A percentile compares a stretch with the other conserved stretches of the same genome.
Conservation (phyloP, 2,888 invertebrate genomes). For the Ypsolopha sequella region DNA sequence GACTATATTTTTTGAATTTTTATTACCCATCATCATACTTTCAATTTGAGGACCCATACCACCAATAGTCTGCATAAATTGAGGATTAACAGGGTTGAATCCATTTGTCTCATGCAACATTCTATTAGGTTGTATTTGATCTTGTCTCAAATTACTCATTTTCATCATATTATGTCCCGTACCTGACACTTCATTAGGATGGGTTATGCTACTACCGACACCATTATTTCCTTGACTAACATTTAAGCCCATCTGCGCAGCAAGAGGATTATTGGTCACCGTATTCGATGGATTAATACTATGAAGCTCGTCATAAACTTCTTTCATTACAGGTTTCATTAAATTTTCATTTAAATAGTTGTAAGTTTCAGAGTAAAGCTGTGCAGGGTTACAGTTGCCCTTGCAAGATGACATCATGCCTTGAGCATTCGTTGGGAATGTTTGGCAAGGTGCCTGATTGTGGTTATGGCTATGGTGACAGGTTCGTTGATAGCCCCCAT, state of each 20-base stretch:
- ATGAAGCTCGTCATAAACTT: constrained; percentile 53
- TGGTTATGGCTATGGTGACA: constrained; percentile 26
- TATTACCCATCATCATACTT: neutral
- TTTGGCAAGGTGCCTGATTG: constrained; percentile 13
- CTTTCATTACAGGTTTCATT: constrained; percentile 51
- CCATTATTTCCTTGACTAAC: constrained; percentile 10
- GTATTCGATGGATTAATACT: constrained; percentile 43
- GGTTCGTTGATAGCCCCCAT: constrained; percentile 26
- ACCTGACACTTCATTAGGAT: neutral
- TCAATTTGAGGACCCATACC: neutral
- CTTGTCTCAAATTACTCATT: neutral
- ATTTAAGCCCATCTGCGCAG: constrained; percentile 30
- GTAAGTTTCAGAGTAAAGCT: constrained; percentile 49
- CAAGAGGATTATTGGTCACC: constrained; percentile 37
- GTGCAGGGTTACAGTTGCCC: constrained; percentile 40
- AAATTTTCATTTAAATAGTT: constrained; percentile 44
- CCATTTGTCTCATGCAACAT: too few relatives aligned
- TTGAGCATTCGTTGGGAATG: neutral
- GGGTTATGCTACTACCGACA: neutral
- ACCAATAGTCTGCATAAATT: too few relatives aligned
- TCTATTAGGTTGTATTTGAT: neutral
- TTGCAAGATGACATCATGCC: constrained; percentile 18
- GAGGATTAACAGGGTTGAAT: too few relatives aligned
- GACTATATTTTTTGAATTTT: neutral
- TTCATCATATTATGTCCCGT: too few relatives aligned